Evolutionary conservation across 2,113 vertebrate species (phyloP).

Genomic region (Oncorhynchus mykiss): DNA sequence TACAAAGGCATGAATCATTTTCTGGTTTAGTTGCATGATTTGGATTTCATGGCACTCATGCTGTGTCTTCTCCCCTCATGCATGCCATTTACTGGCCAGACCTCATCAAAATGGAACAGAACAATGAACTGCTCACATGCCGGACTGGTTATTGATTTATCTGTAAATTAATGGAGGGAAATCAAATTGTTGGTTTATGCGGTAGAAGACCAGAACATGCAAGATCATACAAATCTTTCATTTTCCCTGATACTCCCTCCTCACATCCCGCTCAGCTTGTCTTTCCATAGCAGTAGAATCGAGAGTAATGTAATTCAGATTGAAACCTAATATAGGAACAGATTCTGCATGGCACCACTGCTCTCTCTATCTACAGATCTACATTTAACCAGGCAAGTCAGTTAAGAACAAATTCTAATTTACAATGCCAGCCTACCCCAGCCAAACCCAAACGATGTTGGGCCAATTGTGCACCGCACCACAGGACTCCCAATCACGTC

Average conservation of each 20-base stretch:
- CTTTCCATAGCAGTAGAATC: not conserved
- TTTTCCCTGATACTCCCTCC: not conserved
- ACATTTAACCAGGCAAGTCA: too few species aligned
- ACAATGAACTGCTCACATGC: not conserved
- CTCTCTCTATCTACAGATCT: not conserved
- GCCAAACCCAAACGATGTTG: too few species aligned
- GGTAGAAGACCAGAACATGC: not conserved
- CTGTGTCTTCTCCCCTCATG: not conserved
- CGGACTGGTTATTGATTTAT: not conserved
- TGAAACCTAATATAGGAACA: not conserved
- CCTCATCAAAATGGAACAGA: not conserved
- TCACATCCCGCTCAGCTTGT: not conserved
- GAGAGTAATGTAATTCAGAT: not conserved
- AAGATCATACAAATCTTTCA: not conserved
- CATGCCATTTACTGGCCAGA: not conserved
- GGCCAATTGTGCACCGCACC: too few species aligned
- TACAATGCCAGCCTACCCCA: too few species aligned
- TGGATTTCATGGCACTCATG: not conserved
- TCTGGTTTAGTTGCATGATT: not conserved
- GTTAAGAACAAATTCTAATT: too few species aligned
- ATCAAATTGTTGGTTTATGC: not conserved
- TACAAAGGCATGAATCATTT: not conserved
- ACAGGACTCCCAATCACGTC: too few species aligned
- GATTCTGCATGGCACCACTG: not conserved
- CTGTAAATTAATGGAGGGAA: not conserved